phyloP scores from a whole-genome alignment of 1,140 invertebrate genomes.

The Galendromus occidentalis region DNA sequence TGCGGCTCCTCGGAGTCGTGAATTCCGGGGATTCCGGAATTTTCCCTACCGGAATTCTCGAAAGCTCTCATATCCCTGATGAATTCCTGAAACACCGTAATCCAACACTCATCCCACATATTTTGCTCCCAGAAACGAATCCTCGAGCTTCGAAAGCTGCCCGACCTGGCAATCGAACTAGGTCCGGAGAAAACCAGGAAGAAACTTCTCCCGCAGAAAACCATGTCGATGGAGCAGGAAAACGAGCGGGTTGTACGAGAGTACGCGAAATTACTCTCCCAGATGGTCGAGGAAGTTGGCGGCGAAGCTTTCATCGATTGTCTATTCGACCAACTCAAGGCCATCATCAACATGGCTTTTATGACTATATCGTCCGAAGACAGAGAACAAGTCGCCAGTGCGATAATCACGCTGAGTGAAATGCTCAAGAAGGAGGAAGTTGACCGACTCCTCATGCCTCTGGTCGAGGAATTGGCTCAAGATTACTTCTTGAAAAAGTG shows the following conservation, averaged over 20 bases:
- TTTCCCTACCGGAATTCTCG: no score
- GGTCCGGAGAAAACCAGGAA: background rate
- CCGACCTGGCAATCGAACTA: background rate
- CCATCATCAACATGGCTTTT: conserved; percentile 1
- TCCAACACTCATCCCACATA: no score
- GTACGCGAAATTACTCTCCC: background rate
- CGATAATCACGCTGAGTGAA: background rate
- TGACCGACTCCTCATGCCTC: background rate
- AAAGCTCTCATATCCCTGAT: no score
- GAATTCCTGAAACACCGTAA: no score
- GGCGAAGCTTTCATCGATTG: background rate
- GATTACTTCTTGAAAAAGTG: background rate
- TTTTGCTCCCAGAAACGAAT: background rate
- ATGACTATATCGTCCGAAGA: background rate
- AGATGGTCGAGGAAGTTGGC: conserved; percentile 4
- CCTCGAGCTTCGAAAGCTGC: background rate
- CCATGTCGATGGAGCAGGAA: background rate
- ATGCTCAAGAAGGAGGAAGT: background rate
- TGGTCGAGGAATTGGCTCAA: background rate
- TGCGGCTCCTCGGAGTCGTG: no score
- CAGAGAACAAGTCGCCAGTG: background rate
- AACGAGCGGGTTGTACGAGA: conserved; percentile 1
- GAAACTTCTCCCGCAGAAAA: background rate
- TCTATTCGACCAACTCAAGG: background rate
- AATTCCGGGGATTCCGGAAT: no score